Evolutionary conservation across 2,888 invertebrate genomes (phyloP).

Genomic region (Stenichneumon culpator): DNA sequence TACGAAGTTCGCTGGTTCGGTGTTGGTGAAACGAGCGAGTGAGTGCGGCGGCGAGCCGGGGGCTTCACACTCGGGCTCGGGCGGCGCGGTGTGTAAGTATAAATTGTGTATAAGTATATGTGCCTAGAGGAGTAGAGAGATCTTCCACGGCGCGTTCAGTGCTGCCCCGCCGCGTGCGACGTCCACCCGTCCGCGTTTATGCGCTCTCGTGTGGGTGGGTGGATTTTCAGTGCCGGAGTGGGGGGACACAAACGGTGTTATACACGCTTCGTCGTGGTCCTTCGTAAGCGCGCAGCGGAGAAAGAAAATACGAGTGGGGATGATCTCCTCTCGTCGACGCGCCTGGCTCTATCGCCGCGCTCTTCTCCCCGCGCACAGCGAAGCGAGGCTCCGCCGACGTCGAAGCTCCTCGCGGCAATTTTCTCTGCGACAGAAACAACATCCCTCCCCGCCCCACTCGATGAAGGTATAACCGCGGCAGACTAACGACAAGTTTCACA

Average conservation of each 20-base stretch:
- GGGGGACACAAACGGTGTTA: slow-evolving; percentile 11
- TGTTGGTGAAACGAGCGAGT: slow-evolving; percentile 37
- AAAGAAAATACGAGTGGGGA: slow-evolving; percentile 18
- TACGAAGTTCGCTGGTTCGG: slow-evolving; percentile 26
- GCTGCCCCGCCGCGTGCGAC: slow-evolving; percentile 61
- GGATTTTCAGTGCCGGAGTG: slow-evolving; percentile 23
- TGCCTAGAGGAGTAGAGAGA: slow-evolving; percentile 19
- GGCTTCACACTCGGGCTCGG: slow-evolving; percentile 12
- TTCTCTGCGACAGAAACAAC: background rate
- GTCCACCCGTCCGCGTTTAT: slow-evolving; percentile 37
- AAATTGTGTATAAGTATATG: slow-evolving; percentile 2
- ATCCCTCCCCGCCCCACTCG: background rate
- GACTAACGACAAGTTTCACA: slow-evolving; percentile 8
- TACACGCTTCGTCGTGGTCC: slow-evolving; percentile 34
- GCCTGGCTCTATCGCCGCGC: slow-evolving; percentile 17
- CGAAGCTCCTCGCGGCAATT: slow-evolving; percentile 14
- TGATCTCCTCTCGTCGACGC: slow-evolving; percentile 27
- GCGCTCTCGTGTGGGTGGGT: slow-evolving; percentile 63
- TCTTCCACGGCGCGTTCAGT: slow-evolving; percentile 49
- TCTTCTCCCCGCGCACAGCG: slow-evolving; percentile 34
- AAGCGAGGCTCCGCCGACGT: background rate
- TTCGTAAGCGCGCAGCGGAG: slow-evolving; percentile 23
- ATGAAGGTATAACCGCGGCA: background rate
- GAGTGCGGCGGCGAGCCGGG: background rate
- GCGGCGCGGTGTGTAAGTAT: slow-evolving; percentile 4